Evolutionary conservation across 35 echinoderm and acorn worm species (phyloP), one percentile per base, ranked within the genome.

Genomic region (Heliocidaris tuberculata): DNA sequence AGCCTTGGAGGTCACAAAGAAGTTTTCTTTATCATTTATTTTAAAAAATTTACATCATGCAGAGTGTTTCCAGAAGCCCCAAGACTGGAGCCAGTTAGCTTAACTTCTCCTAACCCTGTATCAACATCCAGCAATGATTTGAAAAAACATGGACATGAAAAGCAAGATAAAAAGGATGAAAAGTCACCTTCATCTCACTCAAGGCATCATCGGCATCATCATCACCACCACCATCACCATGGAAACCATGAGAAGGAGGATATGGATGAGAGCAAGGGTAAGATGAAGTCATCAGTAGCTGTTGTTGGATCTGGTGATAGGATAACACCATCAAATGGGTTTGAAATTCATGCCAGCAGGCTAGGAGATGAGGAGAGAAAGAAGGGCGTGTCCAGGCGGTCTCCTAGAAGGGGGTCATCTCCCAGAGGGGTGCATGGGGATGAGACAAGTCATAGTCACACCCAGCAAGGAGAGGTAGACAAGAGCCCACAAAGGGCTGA

Each of bases 51-150:
- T 42, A n/a, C 13, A 94, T 90, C 2, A 31, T 31, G 15, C 94
- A 95, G 94, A 95, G 94, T 95, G 15, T 60, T 95, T 89, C 94
- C 94, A 85, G 94, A 95, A 88, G 94, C 94, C 7, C 94, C 94
- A 2, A 31, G 94, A 27, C 86, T 95, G 48, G 94, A 95, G 47
- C 86, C 94, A n/a, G 50, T 30, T 59, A 2, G 47, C 8, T 48
- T n/a, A 90, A 7, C 31, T n/a, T 93, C 47, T 48, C 50, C 50
- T 16, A 0, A 12, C 21, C 31, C 87, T 32, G 31, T 17, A 48
- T 32, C 19, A 59, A 19, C 94, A 90, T 59, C 94, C 52, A 31
- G 31, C 49, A 95, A 30, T 52, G 94, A 90, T 50, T 19, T 15
- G 16, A 86, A 49, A 90, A 88, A 29, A 50, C 94, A 88, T 88